Evolutionary conservation across 2,797 vertebrate species (phyloP), one percentile per base, ranked within the genome.

Genomic region (Sciurus vulgaris): DNA sequence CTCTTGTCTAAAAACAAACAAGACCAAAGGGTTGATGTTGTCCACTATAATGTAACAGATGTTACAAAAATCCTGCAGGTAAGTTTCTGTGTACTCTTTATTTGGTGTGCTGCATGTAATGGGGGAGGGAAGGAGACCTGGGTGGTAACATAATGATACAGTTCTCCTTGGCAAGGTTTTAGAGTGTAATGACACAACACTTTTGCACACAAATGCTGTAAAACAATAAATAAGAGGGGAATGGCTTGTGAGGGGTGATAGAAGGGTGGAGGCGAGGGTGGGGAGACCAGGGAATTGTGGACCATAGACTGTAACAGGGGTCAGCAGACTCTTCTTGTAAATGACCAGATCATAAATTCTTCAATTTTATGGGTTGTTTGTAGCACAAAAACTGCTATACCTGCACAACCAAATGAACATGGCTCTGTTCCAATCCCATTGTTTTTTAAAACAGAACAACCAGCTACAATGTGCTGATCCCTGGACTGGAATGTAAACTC

Each of bases 221-320:
- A 96, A 94, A 56, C 76, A 89, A 38, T 97, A 84, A 91, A 77
- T 51, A 22, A 51, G 61, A 20, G 51, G 38, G 22, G 3, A 73
- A 26, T 73, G 9, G 0, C 9, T 70, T 81, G 47, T 30, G 56
- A 54, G 26, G 14, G 69, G 9, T 69, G 10, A 56, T 28, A 38
- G 35, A 38, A 41, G 51, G 35, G 61, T 67, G 12, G 35, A 70
- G 38, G 47, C n/a, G 1, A 38, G 41, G 38, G 56, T 83, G n/a
- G 38, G 73, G n/a, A 44, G n/a, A 33, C 56, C 11, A 65, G n/a
- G 70, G 44, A 35, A 81, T 2, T 87, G 5, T 44, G 65, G 54
- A 86, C 61, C 59, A 51, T n/a, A n/a, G 69, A 49, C 10, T 51
- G 67, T 33, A 73, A 65, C 33, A 89, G 12, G 12, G 4, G 8